Evolutionary conservation across 2,797 vertebrate species (phyloP).

Genomic region (Allobates femoralis): DNA sequence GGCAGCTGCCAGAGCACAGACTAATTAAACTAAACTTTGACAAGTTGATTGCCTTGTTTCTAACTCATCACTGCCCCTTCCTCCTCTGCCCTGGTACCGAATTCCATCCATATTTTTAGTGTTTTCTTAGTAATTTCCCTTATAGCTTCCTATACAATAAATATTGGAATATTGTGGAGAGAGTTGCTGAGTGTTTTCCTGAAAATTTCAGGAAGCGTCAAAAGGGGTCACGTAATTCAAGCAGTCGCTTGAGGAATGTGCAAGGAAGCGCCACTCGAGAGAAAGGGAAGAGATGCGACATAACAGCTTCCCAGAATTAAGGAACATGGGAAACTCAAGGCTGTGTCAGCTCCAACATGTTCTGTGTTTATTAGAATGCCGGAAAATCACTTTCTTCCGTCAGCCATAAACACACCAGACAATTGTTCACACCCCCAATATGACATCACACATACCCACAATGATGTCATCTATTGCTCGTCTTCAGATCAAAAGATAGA

Average conservation of each 20-base stretch:
- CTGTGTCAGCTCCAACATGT: neutral
- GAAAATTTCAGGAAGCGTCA: slow-evolving; percentile 9
- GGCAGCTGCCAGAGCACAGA: neutral
- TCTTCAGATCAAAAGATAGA: too few species aligned
- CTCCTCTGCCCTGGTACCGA: neutral
- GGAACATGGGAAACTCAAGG: neutral
- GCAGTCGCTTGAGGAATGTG: neutral
- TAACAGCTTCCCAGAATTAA: neutral
- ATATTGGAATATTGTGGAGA: neutral
- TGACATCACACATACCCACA: neutral
- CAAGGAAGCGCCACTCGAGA: neutral
- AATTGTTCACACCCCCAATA: neutral
- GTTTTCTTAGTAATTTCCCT: neutral
- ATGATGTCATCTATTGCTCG: too few species aligned
- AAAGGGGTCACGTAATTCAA: neutral
- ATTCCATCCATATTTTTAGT: neutral
- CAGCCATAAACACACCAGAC: neutral
- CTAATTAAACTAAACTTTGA: neutral
- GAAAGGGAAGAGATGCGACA: neutral
- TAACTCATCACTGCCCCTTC: neutral
- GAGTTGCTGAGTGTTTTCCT: slow-evolving; percentile 16
- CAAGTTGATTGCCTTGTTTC: neutral
- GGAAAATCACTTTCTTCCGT: too few species aligned
- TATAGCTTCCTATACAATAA: neutral
- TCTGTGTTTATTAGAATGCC: too few species aligned